phyloP scores from a whole-genome alignment of 2,888 invertebrate species.

The Phortica magna region DNA sequence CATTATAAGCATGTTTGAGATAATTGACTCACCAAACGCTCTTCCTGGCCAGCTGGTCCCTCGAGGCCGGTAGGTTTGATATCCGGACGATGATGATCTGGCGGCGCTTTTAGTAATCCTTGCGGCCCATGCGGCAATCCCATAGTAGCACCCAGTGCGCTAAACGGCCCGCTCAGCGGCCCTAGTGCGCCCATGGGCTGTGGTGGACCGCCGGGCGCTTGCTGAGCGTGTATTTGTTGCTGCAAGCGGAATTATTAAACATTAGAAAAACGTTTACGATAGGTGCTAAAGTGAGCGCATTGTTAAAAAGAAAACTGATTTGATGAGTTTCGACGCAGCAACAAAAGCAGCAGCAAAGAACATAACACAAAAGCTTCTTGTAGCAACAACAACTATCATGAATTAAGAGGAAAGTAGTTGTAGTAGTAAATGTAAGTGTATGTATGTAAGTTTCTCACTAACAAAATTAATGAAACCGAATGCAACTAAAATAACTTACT shows the following conservation, averaged over 20 bases:
- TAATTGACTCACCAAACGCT: conserved; percentile 79
- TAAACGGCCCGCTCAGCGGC: conserved; percentile 76
- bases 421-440: background rate
- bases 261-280: background rate
- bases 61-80: conserved; percentile 79
- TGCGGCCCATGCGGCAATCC: conserved; percentile 78
- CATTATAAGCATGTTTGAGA: conserved; percentile 1
- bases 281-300: background rate
- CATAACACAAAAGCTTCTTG: conserved; percentile 42
- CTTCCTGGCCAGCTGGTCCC: conserved; percentile 80
- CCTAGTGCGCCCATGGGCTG: conserved; percentile 79
- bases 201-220: conserved; percentile 83
- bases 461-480: conserved; percentile 53
- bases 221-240: conserved; percentile 95
- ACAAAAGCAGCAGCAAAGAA: conserved; percentile 47
- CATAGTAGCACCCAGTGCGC: conserved; percentile 78
- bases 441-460: background rate
- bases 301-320: conserved; percentile 22
- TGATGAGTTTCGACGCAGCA: conserved; percentile 21
- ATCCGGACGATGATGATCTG: conserved; percentile 78
- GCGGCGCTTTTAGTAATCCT: conserved; percentile 77
- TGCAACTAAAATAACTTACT: conserved; percentile 83
- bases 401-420: background rate
- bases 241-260: conserved; percentile 74
- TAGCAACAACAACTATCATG: conserved; percentile 59